Conservation (phyloP, 2,797 vertebrate species). For the Eulemur albifrons region DNA sequence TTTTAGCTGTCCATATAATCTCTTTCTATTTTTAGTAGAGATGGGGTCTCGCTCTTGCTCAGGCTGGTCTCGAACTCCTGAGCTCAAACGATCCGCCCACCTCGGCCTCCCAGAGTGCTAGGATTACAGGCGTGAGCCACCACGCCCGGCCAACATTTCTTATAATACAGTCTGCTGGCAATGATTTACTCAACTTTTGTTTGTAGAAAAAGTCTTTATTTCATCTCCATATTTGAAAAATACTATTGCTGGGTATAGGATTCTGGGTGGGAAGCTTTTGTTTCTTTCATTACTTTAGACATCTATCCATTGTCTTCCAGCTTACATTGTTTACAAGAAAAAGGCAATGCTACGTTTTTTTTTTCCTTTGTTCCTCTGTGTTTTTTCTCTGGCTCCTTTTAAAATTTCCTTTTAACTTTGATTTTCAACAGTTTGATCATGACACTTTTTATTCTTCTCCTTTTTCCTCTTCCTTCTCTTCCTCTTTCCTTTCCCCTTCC, state of each 20-base stretch:
- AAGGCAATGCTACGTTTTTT: too few species aligned
- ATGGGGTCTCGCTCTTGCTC: too few species aligned
- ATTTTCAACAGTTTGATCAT: neutral
- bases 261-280: neutral
- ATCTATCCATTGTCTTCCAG: neutral
- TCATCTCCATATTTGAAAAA: neutral
- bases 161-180: neutral
- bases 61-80: too few species aligned
- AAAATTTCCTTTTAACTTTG: neutral
- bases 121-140: too few species aligned
- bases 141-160: too few species aligned
- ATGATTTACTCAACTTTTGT: neutral
- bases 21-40: too few species aligned
- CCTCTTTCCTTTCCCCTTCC: neutral
- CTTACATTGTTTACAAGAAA: neutral
- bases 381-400: neutral
- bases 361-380: neutral
- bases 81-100: too few species aligned
- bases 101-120: too few species aligned
- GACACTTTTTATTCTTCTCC: neutral
- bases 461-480: neutral
- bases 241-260: neutral
- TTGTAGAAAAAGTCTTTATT: neutral
- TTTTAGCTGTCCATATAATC: too few species aligned
- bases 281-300: neutral